Base-by-base conservation (phyloP, 2,888 invertebrate genomes). In the Drosophila robusta region DNA sequence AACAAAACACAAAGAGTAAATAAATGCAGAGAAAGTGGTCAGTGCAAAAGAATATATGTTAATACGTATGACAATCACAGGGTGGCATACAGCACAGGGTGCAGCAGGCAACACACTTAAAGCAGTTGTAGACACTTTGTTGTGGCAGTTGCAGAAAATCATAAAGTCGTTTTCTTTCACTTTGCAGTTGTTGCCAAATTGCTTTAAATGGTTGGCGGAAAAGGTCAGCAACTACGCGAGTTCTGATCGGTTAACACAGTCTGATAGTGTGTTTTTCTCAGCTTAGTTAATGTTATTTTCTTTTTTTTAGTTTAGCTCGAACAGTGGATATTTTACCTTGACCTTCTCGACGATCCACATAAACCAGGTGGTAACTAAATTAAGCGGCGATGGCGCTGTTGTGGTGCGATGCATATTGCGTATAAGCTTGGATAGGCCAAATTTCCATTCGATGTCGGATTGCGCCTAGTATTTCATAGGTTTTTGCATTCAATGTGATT, bases 401-500 rank as follows among this genome's bases (percentile, higher is more conserved):
- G 97, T 98, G 7, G 99, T 98, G 89, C 96, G 95, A 93, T 99
- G 99, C 99, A 99, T 99, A 91, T 98, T 98, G 79, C 99, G 94
- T 91, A 99, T 98, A 90, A 99, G 94, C 93, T 99, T 99, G 57
- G 99, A 99, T 90, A 99, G 93, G 29, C 99, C 99, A 92, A 98
- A 99, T 93, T 99, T 99, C 99, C 99, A 99, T 93, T 99, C 99
- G 89, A 98, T 99, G 93, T 99, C 99, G 46, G 99, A 99, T 95
- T 99, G 99, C 38, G 99, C 99, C 95, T 98, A 95, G 89, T 89
- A 75, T 89, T 81, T 84, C 80, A 80, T 82, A 87, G 81, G 78
- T 74, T 79, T 83, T 77, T 50, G 54, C 73, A 52, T 58, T 56
- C 56, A 38, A 55, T 58, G 52, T 57, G 42, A 26, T 29, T 29